These are phyloP conservation scores for Drosophila athabasca DNA, from an alignment of 1,140 invertebrate species.

Conservation along the genomic window DNA sequence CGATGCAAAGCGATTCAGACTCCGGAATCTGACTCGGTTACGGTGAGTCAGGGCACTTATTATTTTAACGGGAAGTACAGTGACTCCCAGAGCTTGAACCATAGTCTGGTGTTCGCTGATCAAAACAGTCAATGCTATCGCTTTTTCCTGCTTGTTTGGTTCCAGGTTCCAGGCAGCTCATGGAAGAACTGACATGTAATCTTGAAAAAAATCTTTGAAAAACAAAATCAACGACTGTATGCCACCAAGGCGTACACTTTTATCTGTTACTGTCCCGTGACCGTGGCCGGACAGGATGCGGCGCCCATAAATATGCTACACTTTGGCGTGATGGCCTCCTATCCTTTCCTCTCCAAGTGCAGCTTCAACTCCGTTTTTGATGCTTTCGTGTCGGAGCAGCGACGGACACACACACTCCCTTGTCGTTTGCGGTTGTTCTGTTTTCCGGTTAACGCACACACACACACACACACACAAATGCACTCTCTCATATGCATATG, in stretches of 20 bases:
- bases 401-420: constrained; percentile 58
- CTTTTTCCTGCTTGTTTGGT: too few species aligned
- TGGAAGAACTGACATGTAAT: neutral
- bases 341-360: constrained; percentile 17
- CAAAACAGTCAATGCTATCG: too few species aligned
- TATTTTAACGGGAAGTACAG: constrained; percentile 53
- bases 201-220: constrained; percentile 26
- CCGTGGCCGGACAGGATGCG: constrained; percentile 24
- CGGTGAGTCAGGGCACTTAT: constrained; percentile 47
- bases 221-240: constrained; percentile 22
- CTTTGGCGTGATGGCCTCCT: constrained; percentile 38
- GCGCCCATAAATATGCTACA: constrained; percentile 77
- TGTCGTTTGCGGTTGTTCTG: constrained; percentile 76
- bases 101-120: neutral
- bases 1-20: constrained; percentile 12
- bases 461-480: constrained; percentile 14
- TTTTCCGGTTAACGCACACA: constrained; percentile 64
- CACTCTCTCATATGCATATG: constrained; percentile 46
- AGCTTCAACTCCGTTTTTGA: constrained; percentile 48
- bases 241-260: constrained; percentile 7
- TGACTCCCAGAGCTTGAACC: constrained; percentile 22
- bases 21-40: constrained; percentile 14
- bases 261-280: constrained; percentile 31
- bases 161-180: neutral
- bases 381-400: constrained; percentile 37